Conservation (phyloP, 2,888 invertebrate species). For the Epinotia demarniana region DNA sequence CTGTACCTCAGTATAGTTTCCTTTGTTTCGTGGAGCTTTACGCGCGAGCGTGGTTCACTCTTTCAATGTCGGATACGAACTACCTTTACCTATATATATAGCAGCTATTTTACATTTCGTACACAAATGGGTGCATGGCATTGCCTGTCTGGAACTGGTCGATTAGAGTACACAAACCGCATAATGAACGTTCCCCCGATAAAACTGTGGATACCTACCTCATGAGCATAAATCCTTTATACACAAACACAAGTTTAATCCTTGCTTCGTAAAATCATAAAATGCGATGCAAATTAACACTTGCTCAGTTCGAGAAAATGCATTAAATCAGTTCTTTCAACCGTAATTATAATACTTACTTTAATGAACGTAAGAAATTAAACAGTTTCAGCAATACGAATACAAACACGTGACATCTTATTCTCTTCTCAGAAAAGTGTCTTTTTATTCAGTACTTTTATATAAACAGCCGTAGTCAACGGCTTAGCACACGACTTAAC, state of each 20-base stretch:
- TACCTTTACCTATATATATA: slow-evolving; percentile 8
- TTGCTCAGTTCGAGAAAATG: background rate
- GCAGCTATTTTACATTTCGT: slow-evolving; percentile 2
- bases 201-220: background rate
- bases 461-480: slow-evolving; percentile 36
- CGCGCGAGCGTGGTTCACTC: slow-evolving; percentile 9
- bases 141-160: background rate
- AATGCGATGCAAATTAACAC: background rate
- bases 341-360: background rate
- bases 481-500: slow-evolving; percentile 43
- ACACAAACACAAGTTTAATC: background rate
- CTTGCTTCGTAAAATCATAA: background rate
- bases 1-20: background rate
- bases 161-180: background rate
- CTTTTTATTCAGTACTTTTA: slow-evolving; percentile 38
- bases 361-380: background rate
- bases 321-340: slow-evolving; percentile 13
- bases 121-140: slow-evolving; percentile 8
- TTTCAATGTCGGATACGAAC: background rate
- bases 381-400: background rate
- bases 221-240: background rate
- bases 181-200: background rate
- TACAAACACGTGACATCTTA: background rate
- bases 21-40: slow-evolving; percentile 22
- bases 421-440: slow-evolving; percentile 10